phyloP scores from a whole-genome alignment of 2,797 vertebrate genomes.

The Scleropages formosus region DNA sequence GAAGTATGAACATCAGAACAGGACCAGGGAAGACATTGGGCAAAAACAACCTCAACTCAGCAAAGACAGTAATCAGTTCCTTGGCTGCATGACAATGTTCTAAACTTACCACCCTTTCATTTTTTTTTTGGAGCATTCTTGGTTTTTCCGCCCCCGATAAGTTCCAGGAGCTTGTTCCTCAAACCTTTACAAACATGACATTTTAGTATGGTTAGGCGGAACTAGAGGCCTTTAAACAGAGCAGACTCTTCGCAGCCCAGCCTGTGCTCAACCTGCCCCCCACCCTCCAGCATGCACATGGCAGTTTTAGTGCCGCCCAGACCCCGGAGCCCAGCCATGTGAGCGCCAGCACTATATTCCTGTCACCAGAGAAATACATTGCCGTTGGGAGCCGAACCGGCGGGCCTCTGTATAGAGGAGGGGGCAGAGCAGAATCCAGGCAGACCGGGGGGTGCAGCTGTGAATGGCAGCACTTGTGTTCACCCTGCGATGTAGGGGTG shows the following conservation, averaged over 20 bases:
- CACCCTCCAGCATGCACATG: conserved; percentile 56
- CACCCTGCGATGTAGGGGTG: conserved; percentile 40
- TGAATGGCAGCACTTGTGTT: conserved; percentile 62
- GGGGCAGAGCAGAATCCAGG: neutral
- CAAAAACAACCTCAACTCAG: neutral
- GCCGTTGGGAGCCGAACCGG: conserved; percentile 63
- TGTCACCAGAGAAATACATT: conserved; percentile 70
- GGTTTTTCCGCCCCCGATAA: conserved; percentile 38
- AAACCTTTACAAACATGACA: conserved; percentile 70
- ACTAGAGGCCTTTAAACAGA: conserved; percentile 45
- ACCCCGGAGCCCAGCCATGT: conserved; percentile 42
- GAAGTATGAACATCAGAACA: neutral
- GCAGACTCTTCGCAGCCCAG: conserved; percentile 55
- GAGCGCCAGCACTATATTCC: conserved; percentile 67
- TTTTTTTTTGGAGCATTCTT: conserved; percentile 55
- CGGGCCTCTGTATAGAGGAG: conserved; percentile 58
- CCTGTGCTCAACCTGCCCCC: conserved; percentile 48
- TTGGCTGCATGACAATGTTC: no score
- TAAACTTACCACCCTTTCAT: no score
- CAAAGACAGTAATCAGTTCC: neutral
- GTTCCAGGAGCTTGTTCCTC: conserved; percentile 69
- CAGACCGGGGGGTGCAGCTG: conserved; percentile 26
- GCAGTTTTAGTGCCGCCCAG: conserved; percentile 60
- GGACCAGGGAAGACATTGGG: no score
- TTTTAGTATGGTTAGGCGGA: conserved; percentile 66